phyloP scores from a whole-genome alignment of 2,888 invertebrate genomes.

The Plagodis pulveraria region DNA sequence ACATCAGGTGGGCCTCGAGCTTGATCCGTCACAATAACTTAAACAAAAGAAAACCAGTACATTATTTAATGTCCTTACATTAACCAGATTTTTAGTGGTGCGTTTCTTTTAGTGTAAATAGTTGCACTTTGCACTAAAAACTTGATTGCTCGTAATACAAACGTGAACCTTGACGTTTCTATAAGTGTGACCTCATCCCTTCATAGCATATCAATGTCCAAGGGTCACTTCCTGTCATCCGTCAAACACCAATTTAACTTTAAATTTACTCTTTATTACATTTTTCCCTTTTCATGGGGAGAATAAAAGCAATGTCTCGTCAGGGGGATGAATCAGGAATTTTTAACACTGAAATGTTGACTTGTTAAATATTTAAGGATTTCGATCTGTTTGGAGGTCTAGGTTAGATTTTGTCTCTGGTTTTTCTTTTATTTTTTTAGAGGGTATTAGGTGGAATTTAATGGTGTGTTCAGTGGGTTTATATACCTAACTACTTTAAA shows the following conservation, averaged over 20 bases:
- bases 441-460: too few species aligned
- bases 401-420: conserved; percentile 29
- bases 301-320: conserved; percentile 80
- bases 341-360: conserved; percentile 76
- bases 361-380: conserved; percentile 65
- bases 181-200: conserved; percentile 62
- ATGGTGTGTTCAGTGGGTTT: too few species aligned
- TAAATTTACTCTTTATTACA: conserved; percentile 74
- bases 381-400: conserved; percentile 37
- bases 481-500: too few species aligned
- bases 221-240: conserved; percentile 72
- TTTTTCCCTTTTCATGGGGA: conserved; percentile 62
- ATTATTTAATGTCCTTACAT: too few species aligned
- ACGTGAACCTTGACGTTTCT: conserved; percentile 41
- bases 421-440: neutral
- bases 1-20: too few species aligned
- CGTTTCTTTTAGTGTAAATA: too few species aligned
- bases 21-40: too few species aligned
- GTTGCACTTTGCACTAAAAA: neutral
- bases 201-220: conserved; percentile 73
- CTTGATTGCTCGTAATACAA: neutral
- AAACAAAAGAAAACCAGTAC: too few species aligned
- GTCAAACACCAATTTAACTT: conserved; percentile 82
- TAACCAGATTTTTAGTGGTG: too few species aligned
- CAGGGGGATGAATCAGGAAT: conserved; percentile 44